Evolutionary conservation across 53 echinoderm and acorn worm genomes (phyloP), one percentile per base, ranked within the genome.

Genomic region (Antedon mediterranea): DNA sequence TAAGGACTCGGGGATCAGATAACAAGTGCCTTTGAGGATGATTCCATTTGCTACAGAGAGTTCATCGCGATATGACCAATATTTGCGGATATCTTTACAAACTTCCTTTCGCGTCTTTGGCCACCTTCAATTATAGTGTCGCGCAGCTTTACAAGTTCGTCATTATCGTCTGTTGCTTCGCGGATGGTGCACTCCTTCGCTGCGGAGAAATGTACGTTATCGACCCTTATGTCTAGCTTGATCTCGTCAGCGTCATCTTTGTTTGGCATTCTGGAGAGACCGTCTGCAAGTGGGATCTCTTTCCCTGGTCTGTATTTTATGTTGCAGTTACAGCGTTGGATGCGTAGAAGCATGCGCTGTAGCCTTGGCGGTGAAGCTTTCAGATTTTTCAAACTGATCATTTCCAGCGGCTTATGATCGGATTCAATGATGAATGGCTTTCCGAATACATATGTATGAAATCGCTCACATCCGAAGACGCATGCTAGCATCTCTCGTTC

Each of bases 61-160:
- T 28, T 81, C 86, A 82, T 79, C 83, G 27, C 81, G 80, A 43
- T 79, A 83, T 77, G 79, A 87, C 77, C 83, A 83, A 77, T 79
- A 83, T 32, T 72, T 43, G 0, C 78, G 78, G 5, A 82, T 6
- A 11, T 4, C 6, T 72, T 90, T 82, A 30, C 76, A 28, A 34
- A 87, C 87, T 6, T 77, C 34, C 1, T 7, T 43, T 28, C 80
- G 73, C 77, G 43, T 75, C 28, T 71, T 85, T 28, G 82, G 86
- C 86, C 86, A 44, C 74, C 82, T 13, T 31, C n/a, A 0, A 29
- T 4, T 9, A 76, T 43, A 7, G 43, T 8, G 3, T 80, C 26
- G 26, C 13, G 0, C 0, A 80, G 71, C 0, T 28, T 32, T 30
- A n/a, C 70, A 28, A 85, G 44, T 6, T 43, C 75, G 30, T 28